Percentiles rank a stretch among this genome's conserved stretches.
Conservation (phyloP, 2,888 invertebrate species). For the Euzophera pinguis region DNA sequence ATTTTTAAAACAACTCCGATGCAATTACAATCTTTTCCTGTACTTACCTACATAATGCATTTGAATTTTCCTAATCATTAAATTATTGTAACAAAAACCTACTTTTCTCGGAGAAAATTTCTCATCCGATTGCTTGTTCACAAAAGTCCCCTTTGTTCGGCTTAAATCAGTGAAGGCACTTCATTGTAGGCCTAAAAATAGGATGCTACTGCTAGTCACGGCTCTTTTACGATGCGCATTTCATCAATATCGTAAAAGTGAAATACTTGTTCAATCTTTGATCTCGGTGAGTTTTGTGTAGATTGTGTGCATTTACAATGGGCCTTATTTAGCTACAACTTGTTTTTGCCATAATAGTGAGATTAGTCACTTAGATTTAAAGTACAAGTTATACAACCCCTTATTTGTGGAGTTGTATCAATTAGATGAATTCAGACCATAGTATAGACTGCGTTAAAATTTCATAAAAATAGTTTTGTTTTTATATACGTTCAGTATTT, state of each 20-base stretch:
- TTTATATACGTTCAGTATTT: too few species aligned
- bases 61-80: not conserved
- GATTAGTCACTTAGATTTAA: not conserved
- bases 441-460: too few species aligned
- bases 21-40: too few species aligned
- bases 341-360: slow-evolving; percentile 2
- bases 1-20: too few species aligned
- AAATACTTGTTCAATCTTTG: slow-evolving; percentile 47
- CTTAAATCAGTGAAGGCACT: slow-evolving; percentile 25
- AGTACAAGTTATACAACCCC: too few species aligned
- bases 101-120: slow-evolving; percentile 24
- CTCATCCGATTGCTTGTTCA: slow-evolving; percentile 23
- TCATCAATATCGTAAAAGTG: slow-evolving; percentile 55
- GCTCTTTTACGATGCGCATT: slow-evolving; percentile 36
- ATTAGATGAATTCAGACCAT: too few species aligned
- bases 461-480: too few species aligned
- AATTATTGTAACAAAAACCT: slow-evolving; percentile 21
- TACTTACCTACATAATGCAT: not conserved
- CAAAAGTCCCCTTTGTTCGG: slow-evolving; percentile 25
- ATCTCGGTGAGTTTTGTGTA: slow-evolving; percentile 37
- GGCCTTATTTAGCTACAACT: slow-evolving; percentile 7
- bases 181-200: slow-evolving; percentile 29
- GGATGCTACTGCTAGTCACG: slow-evolving; percentile 27
- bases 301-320: slow-evolving; percentile 33
- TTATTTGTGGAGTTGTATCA: too few species aligned